These are phyloP conservation scores for Whitmania pigra DNA, from an alignment of 1,140 invertebrate species.

Conservation along the genomic window DNA sequence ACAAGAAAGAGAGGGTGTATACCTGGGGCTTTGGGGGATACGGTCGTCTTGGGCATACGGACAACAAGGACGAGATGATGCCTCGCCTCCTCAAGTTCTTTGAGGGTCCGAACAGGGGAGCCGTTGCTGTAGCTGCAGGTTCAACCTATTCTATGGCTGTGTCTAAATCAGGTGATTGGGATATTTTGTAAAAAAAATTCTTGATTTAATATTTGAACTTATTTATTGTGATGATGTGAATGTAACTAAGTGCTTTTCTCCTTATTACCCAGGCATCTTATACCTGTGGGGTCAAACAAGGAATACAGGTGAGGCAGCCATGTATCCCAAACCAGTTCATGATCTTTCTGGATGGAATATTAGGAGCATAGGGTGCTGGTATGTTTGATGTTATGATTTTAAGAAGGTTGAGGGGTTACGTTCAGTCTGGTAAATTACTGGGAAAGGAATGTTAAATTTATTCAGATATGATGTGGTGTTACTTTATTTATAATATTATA, in stretches of 20 bases:
- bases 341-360: conserved; percentile 83
- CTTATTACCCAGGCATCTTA: conserved; percentile 40
- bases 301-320: conserved; percentile 78
- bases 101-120: conserved; percentile 66
- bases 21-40: conserved; percentile 91
- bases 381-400: conserved; percentile 21
- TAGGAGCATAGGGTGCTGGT: conserved; percentile 57
- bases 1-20: conserved; percentile 70
- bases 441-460: too few species aligned
- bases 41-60: conserved; percentile 76
- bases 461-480: too few species aligned
- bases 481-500: too few species aligned
- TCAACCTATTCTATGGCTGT: conserved; percentile 71
- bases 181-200: neutral
- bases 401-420: too few species aligned
- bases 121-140: conserved; percentile 64
- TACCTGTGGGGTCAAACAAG: conserved; percentile 82
- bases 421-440: neutral
- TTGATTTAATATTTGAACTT: neutral
- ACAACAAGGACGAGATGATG: conserved; percentile 76
- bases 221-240: neutral
- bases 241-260: neutral
- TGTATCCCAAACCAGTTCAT: conserved; percentile 88
- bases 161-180: conserved; percentile 57
- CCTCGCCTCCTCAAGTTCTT: conserved; percentile 78